Percentiles rank a stretch among this genome's conserved stretches.
phyloP scores from a whole-genome alignment of 2,888 invertebrate species.

The Oligia strigilis region DNA sequence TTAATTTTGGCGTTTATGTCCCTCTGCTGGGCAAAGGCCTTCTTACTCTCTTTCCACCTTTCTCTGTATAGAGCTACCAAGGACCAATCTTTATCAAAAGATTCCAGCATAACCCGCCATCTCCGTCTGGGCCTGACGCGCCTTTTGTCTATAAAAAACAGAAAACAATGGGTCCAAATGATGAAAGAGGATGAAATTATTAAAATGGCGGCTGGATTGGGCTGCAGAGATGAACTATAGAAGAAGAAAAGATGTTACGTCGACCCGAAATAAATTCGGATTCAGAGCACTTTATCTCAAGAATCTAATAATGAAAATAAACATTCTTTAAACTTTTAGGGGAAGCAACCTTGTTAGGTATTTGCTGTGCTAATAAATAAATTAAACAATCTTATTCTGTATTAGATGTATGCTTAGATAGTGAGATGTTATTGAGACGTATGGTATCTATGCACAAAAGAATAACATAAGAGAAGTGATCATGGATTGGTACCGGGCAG shows the following conservation, averaged over 20 bases:
- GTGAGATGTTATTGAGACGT: neutral
- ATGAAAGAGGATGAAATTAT: neutral
- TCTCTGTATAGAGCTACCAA: no score
- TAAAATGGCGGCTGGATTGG: neutral
- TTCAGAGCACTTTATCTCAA: no score
- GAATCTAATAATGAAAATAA: neutral
- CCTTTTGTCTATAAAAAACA: no score
- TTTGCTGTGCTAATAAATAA: slow-evolving; percentile 7
- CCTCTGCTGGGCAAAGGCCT: no score
- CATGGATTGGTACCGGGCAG: slow-evolving; percentile 36
- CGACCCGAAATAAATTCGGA: neutral
- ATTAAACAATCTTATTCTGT: neutral
- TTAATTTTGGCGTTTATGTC: no score
- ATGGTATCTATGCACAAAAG: no score
- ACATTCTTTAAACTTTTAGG: neutral
- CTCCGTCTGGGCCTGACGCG: no score
- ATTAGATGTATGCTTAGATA: neutral
- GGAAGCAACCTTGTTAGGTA: neutral
- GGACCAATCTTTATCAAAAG: no score
- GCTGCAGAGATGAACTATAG: neutral
- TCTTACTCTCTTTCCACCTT: no score
- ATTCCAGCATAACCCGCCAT: no score
- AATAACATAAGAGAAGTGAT: slow-evolving; percentile 1
- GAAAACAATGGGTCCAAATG: no score
- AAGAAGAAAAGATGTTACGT: neutral